Base-by-base conservation (phyloP, 2,797 vertebrate species). In the Acridotheres tristis region DNA sequence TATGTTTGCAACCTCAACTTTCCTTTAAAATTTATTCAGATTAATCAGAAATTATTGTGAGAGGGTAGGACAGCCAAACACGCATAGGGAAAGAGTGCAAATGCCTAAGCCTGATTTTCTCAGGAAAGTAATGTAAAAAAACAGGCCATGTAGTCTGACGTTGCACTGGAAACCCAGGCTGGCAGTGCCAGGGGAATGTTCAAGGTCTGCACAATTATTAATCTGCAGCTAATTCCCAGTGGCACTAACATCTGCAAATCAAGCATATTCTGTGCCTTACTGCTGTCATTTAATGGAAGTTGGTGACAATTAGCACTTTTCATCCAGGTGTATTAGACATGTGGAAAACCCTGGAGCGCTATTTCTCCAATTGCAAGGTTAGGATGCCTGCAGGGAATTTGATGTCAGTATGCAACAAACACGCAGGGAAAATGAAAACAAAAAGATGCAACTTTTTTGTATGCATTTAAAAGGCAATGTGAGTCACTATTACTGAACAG, bases 181-280 rank as follows among this genome's bases (percentile, higher is more conserved):
- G 83, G 65, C 45, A 90, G 67, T 89, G 76, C 67, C 63, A 73
- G 85, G 95, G 93, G 80, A 93, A 82, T 72, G 77, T 85, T 85
- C 2, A 13, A 94, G 80, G 71, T 88, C 77, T 94, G 80, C 88
- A 90, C 85, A 93, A 55, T 93, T 91, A 95, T 86, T 91, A 93
- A 93, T 91, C 95, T 71, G 34, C 88, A 86, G 71, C 71, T 85
- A 93, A 82, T 53, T 94, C 95, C 91, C 91, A 76, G 65, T 81
- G 85, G 91, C 79, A 75, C 69, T 59, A 61, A 63, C 2, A 48
- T 96, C 89, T 94, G 89, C 91, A 96, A 88, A 90, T 88, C 63
- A 53, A 96, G 94, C 71, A 42, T 86, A 88, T 91, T 95, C 95
- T 85, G 96, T 97, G 91, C 95, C 94, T 97, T 97, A 91, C 65